Conservation (phyloP, 2,888 invertebrate genomes). For the Argynnis bischoffii region DNA sequence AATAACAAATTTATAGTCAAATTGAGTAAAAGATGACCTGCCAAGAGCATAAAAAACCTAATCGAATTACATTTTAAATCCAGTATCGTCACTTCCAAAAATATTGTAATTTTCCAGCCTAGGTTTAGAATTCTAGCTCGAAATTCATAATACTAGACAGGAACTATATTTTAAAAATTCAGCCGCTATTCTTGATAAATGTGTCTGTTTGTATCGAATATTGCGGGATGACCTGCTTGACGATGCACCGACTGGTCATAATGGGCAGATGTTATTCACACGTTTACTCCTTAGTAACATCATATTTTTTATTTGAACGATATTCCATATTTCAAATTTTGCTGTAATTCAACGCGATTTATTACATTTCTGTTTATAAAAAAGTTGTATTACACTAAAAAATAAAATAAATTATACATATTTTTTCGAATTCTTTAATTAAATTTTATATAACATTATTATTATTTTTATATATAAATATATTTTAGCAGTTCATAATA, state of each 20-base stretch:
- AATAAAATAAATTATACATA: too few species aligned
- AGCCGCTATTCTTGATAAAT: conserved; percentile 60
- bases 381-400: not conserved
- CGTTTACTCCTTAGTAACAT: conserved; percentile 57
- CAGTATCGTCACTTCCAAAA: conserved; percentile 5
- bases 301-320: conserved; percentile 36
- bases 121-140: conserved; percentile 38
- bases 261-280: conserved; percentile 70
- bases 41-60: too few species aligned
- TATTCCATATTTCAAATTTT: conserved; percentile 35
- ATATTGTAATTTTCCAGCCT: conserved; percentile 24
- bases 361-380: conserved; percentile 1
- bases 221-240: conserved; percentile 69
- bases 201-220: conserved; percentile 61
- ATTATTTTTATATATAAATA: too few species aligned
- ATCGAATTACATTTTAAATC: too few species aligned
- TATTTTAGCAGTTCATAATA: too few species aligned
- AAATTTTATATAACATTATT: too few species aligned
- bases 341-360: conserved; percentile 11
- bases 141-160: conserved; percentile 48
- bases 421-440: too few species aligned
- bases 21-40: too few species aligned
- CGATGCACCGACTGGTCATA: conserved; percentile 69
- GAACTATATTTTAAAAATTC: conserved; percentile 54
- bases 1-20: too few species aligned